These are phyloP conservation scores for Drosophila rhopaloa DNA, from an alignment of 1,140 invertebrate species.

Conservation along the genomic window DNA sequence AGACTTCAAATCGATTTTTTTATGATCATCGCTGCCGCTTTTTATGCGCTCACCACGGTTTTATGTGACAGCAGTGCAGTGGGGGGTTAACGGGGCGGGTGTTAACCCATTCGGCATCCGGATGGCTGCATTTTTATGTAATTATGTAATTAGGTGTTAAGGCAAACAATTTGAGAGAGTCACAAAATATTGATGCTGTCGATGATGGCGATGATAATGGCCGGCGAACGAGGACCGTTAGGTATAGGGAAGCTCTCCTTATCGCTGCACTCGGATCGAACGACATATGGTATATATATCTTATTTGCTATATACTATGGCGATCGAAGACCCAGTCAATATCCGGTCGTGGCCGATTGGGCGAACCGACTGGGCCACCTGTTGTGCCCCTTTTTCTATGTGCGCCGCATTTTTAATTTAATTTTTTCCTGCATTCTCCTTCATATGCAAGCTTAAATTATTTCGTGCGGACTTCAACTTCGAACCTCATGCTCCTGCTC, in stretches of 20 bases:
- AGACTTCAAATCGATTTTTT: conserved; percentile 81
- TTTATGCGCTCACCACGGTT: conserved; percentile 68
- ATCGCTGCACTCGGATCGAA: conserved; percentile 32
- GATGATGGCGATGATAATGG: neutral
- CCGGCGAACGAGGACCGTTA: conserved; percentile 32
- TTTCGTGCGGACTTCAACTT: conserved; percentile 44
- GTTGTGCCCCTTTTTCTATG: conserved; percentile 74
- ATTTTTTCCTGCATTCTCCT: conserved; percentile 54
- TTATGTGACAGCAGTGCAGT: conserved; percentile 63
- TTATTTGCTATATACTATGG: conserved; percentile 2
- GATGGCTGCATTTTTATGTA: conserved; percentile 21
- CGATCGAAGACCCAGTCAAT: conserved; percentile 17
- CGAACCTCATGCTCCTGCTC: conserved; percentile 13
- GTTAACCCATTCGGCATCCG: conserved; percentile 26
- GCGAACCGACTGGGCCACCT: conserved; percentile 50
- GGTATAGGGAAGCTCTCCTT: conserved; percentile 22
- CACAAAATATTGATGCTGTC: conserved; percentile 39
- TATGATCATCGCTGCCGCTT: conserved; percentile 69
- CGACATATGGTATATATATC: conserved; percentile 29
- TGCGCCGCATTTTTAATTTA: conserved; percentile 68
- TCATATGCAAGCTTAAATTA: conserved; percentile 60
- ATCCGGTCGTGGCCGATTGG: conserved; percentile 4
- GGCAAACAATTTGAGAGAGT: conserved; percentile 45
- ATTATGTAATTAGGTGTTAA: conserved; percentile 79
- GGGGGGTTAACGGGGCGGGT: neutral